phyloP scores from a whole-genome alignment of 2,888 invertebrate species.

The Drosophila rellima region DNA sequence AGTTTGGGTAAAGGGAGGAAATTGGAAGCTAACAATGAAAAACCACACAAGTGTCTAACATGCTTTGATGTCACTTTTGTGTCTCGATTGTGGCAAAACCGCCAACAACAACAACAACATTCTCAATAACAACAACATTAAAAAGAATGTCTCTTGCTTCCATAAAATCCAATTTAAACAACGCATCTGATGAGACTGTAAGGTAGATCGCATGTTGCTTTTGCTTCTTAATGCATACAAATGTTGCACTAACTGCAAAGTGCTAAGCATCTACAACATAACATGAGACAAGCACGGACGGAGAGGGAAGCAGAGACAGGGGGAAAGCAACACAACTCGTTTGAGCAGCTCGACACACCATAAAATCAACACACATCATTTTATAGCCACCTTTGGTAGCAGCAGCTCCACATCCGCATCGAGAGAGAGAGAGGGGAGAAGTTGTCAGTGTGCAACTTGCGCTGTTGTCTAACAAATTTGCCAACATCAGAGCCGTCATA shows the following conservation, averaged over 20 bases:
- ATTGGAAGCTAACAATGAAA: conserved; percentile 54
- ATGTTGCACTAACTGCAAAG: conserved; percentile 77
- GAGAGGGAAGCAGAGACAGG: not conserved
- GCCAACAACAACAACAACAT: conserved; percentile 5
- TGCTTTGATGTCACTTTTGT: conserved; percentile 45
- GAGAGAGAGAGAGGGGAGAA: not conserved
- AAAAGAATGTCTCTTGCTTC: conserved; percentile 1
- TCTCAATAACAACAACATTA: conserved; percentile 13
- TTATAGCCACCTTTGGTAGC: conserved; percentile 37
- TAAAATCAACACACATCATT: conserved; percentile 76
- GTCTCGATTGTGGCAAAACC: conserved; percentile 19
- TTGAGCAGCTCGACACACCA: conserved; percentile 47
- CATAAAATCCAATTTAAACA: conserved; percentile 43
- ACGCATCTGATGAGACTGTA: conserved; percentile 27
- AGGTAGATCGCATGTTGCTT: conserved; percentile 19
- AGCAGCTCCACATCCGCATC: not conserved
- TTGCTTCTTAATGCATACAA: conserved; percentile 71
- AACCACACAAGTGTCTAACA: conserved; percentile 49
- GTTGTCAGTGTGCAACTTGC: conserved; percentile 8
- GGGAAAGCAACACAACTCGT: not conserved
- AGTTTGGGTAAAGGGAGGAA: not conserved
- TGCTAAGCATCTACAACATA: conserved; percentile 45
- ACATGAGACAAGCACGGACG: conserved; percentile 11
- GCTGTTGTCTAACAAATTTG: conserved; percentile 46
- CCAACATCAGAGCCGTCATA: conserved; percentile 53